These are phyloP conservation scores for Amiota communis DNA, from an alignment of 2,888 invertebrate species.

Conservation along the genomic window DNA sequence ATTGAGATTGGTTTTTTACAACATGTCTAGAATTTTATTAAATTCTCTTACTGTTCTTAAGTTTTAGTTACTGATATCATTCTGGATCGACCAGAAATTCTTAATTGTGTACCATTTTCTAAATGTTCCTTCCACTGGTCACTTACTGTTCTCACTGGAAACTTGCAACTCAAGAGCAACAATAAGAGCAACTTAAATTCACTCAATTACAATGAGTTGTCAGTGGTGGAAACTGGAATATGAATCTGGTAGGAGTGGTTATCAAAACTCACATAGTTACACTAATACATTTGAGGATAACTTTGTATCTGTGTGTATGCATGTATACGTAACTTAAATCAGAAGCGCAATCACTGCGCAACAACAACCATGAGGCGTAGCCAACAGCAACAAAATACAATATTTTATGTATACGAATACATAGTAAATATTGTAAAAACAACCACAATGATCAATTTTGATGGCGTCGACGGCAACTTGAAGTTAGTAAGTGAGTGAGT, in stretches of 20 bases:
- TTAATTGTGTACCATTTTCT: too few relatives aligned
- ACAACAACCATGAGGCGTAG: conserved; percentile 49
- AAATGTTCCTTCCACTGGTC: too few relatives aligned
- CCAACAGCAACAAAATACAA: conserved; percentile 46
- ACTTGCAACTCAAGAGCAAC: not conserved
- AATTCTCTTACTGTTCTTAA: too few relatives aligned
- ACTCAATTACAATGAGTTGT: not conserved
- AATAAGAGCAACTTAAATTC: not conserved
- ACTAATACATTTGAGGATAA: not conserved
- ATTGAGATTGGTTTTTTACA: too few relatives aligned
- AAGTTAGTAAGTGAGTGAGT: conserved; percentile 34
- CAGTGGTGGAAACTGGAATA: conserved; percentile 16
- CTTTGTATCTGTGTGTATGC: not conserved
- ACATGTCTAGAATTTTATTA: too few relatives aligned
- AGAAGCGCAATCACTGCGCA: conserved; percentile 51
- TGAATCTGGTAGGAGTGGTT: conserved; percentile 60
- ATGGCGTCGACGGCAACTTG: conserved; percentile 42
- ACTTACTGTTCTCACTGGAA: too few relatives aligned
- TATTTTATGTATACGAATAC: too few relatives aligned
- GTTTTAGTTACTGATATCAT: too few relatives aligned
- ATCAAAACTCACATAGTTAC: conserved; percentile 30
- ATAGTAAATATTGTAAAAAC: conserved; percentile 34
- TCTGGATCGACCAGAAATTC: too few relatives aligned
- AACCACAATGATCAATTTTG: conserved; percentile 56
- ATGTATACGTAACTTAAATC: conserved; percentile 32